These are phyloP conservation scores for Frankliniella fusca DNA, from an alignment of 2,888 invertebrate genomes.

Conservation along the genomic window DNA sequence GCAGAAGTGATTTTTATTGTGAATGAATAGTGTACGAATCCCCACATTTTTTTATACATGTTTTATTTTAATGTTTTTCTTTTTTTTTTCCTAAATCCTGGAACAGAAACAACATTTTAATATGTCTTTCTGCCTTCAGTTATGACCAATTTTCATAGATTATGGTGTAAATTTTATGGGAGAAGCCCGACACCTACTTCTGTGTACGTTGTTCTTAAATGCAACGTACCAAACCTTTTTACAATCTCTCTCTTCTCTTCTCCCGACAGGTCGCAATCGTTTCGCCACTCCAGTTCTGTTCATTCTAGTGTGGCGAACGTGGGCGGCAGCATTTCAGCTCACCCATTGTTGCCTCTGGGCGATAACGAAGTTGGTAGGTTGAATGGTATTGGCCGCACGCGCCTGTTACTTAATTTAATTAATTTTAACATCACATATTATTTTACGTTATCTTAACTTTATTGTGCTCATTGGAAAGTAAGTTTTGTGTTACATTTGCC, in stretches of 20 bases:
- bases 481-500: conserved; percentile 7
- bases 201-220: neutral
- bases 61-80: neutral
- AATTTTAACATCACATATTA: conserved; percentile 11
- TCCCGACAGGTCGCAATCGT: conserved; percentile 80
- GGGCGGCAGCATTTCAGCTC: conserved; percentile 87
- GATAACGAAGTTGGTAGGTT: conserved; percentile 51
- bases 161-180: neutral
- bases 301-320: conserved; percentile 66
- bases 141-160: conserved; percentile 20
- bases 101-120: conserved; percentile 5
- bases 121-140: neutral
- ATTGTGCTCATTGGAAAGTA: conserved; percentile 21
- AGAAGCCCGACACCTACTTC: neutral
- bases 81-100: conserved; percentile 35
- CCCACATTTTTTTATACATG: neutral
- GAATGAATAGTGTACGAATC: conserved; percentile 11
- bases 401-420: conserved; percentile 21
- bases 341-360: conserved; percentile 86
- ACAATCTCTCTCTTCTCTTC: conserved; percentile 26
- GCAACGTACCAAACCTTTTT: neutral
- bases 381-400: conserved; percentile 27
- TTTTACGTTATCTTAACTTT: neutral
- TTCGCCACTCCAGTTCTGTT: conserved; percentile 77
- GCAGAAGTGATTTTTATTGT: conserved; percentile 8